phyloP scores from a whole-genome alignment of 2,888 invertebrate genomes.

The Flexamia atlantica region DNA sequence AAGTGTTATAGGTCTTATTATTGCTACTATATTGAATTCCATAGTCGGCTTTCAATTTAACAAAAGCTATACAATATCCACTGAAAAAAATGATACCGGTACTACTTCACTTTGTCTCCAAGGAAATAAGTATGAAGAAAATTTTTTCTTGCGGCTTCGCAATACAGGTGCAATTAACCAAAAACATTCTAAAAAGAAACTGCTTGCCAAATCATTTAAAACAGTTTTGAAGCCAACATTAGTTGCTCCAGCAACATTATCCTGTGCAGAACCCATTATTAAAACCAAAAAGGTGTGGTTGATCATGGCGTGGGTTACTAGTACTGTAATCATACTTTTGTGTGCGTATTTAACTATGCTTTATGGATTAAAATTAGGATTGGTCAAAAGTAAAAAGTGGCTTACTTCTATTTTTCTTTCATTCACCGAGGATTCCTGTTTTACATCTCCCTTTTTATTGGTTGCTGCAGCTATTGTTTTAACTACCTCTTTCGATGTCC shows the following conservation, averaged over 20 bases:
- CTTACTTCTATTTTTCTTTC: background rate
- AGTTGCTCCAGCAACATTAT: background rate
- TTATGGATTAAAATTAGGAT: background rate
- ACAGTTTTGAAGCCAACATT: background rate
- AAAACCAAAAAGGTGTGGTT: background rate
- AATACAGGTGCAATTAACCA: background rate
- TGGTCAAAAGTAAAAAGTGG: background rate
- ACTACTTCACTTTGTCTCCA: too few species aligned
- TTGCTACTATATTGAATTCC: too few species aligned
- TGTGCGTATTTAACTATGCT: constrained; percentile 8
- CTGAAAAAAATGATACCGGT: background rate
- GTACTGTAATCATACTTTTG: background rate
- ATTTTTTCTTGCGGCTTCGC: too few species aligned
- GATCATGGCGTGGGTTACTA: background rate
- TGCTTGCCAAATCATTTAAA: background rate
- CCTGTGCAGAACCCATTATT: background rate
- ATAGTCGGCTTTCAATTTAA: too few species aligned
- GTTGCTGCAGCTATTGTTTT: background rate
- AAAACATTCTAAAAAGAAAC: background rate
- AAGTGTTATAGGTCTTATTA: too few species aligned
- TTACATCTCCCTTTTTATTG: background rate
- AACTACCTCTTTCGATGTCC: background rate
- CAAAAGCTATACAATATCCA: too few species aligned
- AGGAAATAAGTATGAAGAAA: too few species aligned
- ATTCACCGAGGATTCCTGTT: background rate